Conservation (phyloP, 1,140 invertebrate species). For the Panulirus ornatus region DNA sequence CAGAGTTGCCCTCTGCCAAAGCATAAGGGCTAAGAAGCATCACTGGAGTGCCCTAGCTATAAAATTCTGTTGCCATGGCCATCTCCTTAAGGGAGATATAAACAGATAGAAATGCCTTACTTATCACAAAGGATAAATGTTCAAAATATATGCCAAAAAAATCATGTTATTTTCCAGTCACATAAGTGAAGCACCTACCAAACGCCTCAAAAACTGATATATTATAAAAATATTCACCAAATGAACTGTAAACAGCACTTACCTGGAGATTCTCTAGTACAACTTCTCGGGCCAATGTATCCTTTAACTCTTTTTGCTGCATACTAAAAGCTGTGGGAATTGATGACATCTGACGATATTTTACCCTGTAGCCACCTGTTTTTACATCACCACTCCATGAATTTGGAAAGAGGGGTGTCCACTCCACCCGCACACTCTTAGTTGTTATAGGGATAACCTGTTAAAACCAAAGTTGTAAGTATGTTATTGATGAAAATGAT, state of each 20-base stretch:
- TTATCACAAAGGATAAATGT: no score
- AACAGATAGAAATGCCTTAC: no score
- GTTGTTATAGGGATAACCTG: slow-evolving; percentile 75
- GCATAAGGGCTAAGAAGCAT: no score
- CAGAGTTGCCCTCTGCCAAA: no score
- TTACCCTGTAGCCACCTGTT: slow-evolving; percentile 91
- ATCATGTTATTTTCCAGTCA: no score
- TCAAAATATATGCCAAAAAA: no score
- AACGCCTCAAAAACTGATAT: no score
- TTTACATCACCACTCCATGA: slow-evolving; percentile 93
- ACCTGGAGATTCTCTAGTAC: slow-evolving; percentile 74
- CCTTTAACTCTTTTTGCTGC: slow-evolving; percentile 89
- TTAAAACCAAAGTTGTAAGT: slow-evolving; percentile 17
- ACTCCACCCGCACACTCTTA: slow-evolving; percentile 91
- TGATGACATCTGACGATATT: slow-evolving; percentile 92
- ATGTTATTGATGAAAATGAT: background rate
- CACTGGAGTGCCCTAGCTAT: no score
- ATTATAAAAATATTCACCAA: background rate
- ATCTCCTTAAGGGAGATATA: no score
- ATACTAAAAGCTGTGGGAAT: slow-evolving; percentile 89
- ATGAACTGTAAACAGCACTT: slow-evolving; percentile 27
- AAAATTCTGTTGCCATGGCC: no score
- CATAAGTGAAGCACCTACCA: no score
- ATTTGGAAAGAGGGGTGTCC: slow-evolving; percentile 86
- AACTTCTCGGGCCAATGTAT: slow-evolving; percentile 83